Percentiles rank a stretch among this genome's conserved stretches.
Evolutionary conservation across 92 coral and sea anemone species (phyloP).

Genomic region (Scolanthus callimorphus): DNA sequence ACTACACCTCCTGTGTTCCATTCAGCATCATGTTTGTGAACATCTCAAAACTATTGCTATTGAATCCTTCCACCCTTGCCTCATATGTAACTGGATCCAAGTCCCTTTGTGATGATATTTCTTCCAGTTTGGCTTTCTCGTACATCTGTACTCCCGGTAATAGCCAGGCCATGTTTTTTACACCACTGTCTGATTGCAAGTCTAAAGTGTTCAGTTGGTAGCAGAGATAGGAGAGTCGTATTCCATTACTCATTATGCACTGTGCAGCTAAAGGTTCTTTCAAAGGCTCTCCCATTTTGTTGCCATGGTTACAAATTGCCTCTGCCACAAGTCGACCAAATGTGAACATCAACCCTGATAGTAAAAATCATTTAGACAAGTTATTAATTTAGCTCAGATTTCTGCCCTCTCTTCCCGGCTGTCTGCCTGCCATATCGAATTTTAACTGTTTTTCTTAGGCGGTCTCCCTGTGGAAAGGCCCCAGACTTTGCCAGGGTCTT

Average conservation of each 20-base stretch:
- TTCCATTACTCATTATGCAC: slow-evolving; percentile 68
- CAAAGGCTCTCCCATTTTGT: slow-evolving; percentile 61
- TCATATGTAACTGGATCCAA: slow-evolving; percentile 37
- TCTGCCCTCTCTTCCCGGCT: too few species aligned
- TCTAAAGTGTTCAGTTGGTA: slow-evolving; percentile 90
- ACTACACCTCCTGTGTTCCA: slow-evolving; percentile 20
- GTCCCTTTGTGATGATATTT: slow-evolving; percentile 21
- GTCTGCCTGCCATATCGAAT: too few species aligned
- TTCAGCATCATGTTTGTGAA: slow-evolving; percentile 51
- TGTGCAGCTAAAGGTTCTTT: slow-evolving; percentile 75
- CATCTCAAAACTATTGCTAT: slow-evolving; percentile 55
- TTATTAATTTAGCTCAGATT: too few species aligned
- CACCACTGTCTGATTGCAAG: slow-evolving; percentile 60
- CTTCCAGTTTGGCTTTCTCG: slow-evolving; percentile 40
- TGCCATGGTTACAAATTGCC: slow-evolving; percentile 48
- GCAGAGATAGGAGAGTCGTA: slow-evolving; percentile 62
- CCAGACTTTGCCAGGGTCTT: too few species aligned
- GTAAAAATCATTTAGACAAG: background rate
- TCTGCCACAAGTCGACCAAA: slow-evolving; percentile 89
- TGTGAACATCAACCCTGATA: slow-evolving; percentile 80
- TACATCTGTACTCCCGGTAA: slow-evolving; percentile 75
- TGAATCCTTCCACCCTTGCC: slow-evolving; percentile 61
- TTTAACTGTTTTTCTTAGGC: too few species aligned
- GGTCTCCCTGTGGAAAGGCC: too few species aligned
- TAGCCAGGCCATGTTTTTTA: slow-evolving; percentile 87